Base-by-base conservation (phyloP, 2,797 vertebrate species). In the Huso huso region DNA sequence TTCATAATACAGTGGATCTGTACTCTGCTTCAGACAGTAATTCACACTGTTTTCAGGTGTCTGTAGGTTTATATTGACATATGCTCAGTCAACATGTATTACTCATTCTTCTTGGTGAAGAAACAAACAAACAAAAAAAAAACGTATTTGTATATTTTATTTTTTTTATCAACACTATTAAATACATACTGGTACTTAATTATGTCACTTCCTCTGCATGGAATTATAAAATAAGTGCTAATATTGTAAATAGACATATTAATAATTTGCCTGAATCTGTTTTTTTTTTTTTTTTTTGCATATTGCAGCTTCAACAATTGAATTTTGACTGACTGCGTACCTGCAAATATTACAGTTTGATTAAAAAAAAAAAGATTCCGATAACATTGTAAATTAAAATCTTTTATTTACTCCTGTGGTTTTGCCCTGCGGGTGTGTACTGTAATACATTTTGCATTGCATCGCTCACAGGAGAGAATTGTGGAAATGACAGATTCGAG, bases 301-400 rank as follows among this genome's bases (percentile, higher is more conserved):
- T 37, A 37, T 37, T 37, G 23, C 4, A 37, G 4, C 23, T 37
- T 37, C 23, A 37, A 3, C 23, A 37, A 84, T 82, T 80, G 66
- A 79, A 78, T 80, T 84, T 76, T 74, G 10, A 15, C 71, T 70
- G 78, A 76, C 75, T 76, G 64, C 10, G 73, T 70, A 52, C 73
- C 65, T 59, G 69, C 68, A 66, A 78, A 75, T 81, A 72, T 76
- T 80, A 75, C 72, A 51, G 69, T 87, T 87, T 87, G 84, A 87
- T 87, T 84, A 83, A 87, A 66, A 83, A 53, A 83, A 53, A 72
- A 68, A 75, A 80, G 76, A 75, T 64, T 37, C 23, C 23, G 78
- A 81, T 71, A 74, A 61, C 5, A 67, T 73, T 82, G 74, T 79
- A 81, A 86, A 87, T 85, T 79, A 76, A 86, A 84, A 86, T 77